Conservation (phyloP, 2,888 invertebrate genomes). For the Sarcophaga carnaria region DNA sequence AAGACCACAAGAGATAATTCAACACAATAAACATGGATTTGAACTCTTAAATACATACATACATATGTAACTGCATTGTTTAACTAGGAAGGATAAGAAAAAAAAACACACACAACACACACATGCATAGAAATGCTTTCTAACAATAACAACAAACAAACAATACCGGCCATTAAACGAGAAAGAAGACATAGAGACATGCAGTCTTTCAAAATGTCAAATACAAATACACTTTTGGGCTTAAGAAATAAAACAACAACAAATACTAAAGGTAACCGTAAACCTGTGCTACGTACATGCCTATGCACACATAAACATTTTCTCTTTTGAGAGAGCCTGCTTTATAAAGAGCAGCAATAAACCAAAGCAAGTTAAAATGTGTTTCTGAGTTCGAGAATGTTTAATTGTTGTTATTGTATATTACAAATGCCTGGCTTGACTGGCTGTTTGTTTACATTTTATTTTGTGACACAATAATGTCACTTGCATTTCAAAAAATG, state of each 20-base stretch:
- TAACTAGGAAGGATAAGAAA: too few relatives aligned
- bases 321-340: not conserved
- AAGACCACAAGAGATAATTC: constrained; percentile 14
- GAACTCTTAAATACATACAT: not conserved
- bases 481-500: constrained; percentile 50
- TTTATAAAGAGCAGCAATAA: too few relatives aligned
- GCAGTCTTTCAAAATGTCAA: constrained; percentile 28
- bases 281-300: not conserved
- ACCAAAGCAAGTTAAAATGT: not conserved
- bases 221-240: constrained; percentile 44
- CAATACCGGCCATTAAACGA: too few relatives aligned
- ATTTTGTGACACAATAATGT: constrained; percentile 54
- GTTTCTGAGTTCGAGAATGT: not conserved
- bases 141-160: too few relatives aligned
- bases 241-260: constrained; percentile 28
- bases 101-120: too few relatives aligned
- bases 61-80: too few relatives aligned
- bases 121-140: too few relatives aligned
- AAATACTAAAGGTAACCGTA: too few relatives aligned
- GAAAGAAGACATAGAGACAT: too few relatives aligned
- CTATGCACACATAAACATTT: not conserved
- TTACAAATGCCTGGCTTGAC: not conserved
- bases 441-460: not conserved
- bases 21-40: not conserved
- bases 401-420: constrained; percentile 8